Percentiles rank a stretch among this genome's conserved stretches.
phyloP scores from a whole-genome alignment of 2,113 vertebrate genomes.

The Cyprinodon tularosa region DNA sequence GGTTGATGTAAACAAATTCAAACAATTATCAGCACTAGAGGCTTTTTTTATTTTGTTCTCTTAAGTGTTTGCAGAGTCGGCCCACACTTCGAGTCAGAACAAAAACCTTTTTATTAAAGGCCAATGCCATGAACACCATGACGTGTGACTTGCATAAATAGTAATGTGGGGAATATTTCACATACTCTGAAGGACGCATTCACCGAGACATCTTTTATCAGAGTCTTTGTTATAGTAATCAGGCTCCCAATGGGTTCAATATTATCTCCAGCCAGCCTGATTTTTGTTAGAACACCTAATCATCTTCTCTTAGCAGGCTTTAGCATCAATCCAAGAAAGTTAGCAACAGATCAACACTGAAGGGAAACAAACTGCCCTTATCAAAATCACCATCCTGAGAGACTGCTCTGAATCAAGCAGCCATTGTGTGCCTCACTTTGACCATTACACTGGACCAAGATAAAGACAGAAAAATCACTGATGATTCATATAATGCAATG shows the following conservation, averaged over 20 bases:
- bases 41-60: conserved; percentile 11
- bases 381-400: too few relatives aligned
- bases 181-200: conserved; percentile 41
- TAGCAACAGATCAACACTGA: not conserved
- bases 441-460: not conserved
- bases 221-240: conserved; percentile 59
- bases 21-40: conserved; percentile 3
- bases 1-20: conserved; percentile 9
- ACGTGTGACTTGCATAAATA: not conserved
- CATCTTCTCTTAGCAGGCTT: conserved; percentile 16
- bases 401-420: not conserved
- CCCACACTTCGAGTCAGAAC: conserved; percentile 4
- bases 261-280: conserved; percentile 25
- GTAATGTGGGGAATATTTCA: conserved; percentile 21
- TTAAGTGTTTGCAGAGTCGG: not conserved
- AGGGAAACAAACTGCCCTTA: not conserved
- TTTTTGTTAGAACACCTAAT: conserved; percentile 19
- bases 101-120: conserved; percentile 7
- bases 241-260: conserved; percentile 1
- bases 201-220: conserved; percentile 27
- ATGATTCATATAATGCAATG: not conserved
- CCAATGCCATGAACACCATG: not conserved
- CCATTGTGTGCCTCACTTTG: not conserved
- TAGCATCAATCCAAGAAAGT: not conserved
- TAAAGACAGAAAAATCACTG: not conserved